Percentiles rank a stretch among this genome's conserved stretches.
Evolutionary conservation across 2,888 invertebrate species (phyloP).

Genomic region (Danaus chrysippus): DNA sequence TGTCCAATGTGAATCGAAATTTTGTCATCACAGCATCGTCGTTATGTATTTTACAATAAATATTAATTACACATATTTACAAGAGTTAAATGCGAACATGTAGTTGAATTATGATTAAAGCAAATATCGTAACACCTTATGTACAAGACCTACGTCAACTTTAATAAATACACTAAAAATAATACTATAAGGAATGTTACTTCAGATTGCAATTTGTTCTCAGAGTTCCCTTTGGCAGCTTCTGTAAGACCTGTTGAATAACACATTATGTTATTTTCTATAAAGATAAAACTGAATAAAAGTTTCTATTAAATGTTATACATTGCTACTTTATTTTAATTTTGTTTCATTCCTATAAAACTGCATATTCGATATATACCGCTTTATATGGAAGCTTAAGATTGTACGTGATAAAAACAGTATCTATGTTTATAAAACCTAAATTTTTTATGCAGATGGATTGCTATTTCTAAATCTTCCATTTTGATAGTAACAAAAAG

Average conservation of each 20-base stretch:
- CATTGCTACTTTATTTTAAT: no score
- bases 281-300: not conserved
- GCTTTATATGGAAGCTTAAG: no score
- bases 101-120: constrained; percentile 36
- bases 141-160: constrained; percentile 59
- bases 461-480: no score
- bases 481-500: no score
- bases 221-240: constrained; percentile 58
- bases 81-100: constrained; percentile 13
- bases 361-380: no score
- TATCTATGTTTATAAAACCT: no score
- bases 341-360: no score
- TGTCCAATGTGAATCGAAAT: not conserved
- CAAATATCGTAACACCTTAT: constrained; percentile 39
- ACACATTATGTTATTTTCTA: constrained; percentile 6
- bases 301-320: not conserved
- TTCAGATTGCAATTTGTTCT: constrained; percentile 40
- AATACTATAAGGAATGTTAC: constrained; percentile 47
- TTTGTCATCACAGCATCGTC: constrained; percentile 9
- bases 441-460: no score
- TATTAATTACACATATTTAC: constrained; percentile 23
- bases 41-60: constrained; percentile 12
- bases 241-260: constrained; percentile 63
- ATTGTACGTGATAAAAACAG: no score
- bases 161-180: constrained; percentile 45